Base-by-base conservation (phyloP, 2,113 vertebrate species). In the Alaudala cheleensis region DNA sequence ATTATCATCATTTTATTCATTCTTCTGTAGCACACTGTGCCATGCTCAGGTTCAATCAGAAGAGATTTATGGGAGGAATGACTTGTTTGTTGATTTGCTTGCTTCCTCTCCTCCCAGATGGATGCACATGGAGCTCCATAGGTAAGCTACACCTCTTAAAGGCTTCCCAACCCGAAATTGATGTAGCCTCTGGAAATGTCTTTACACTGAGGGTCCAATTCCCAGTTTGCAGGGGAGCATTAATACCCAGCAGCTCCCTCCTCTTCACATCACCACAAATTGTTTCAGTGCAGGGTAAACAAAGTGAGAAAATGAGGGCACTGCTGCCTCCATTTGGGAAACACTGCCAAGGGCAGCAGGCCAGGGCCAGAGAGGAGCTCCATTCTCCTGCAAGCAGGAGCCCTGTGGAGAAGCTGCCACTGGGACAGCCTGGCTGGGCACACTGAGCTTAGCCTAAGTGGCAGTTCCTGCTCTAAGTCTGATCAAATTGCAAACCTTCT, bases 1-100 rank as follows among this genome's bases (percentile, higher is more conserved):
- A 93, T 94, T 88, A 92, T 92, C 69, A 92, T 88, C 4, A 1
- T 71, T 81, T 95, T 96, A 86, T 95, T 96, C 92, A 86, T 95
- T 92, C 77, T 92, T 64, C 81, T 94, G 88, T 65, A 93, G 93
- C 81, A 80, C 50, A 86, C 47, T 33, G 45, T 50, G 56, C 61
- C 19, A 11, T 76, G 69, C 54, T 92, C 49, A 78, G 87, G 92
- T 95, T 96, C 92, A 93, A 74, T 91, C 88, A 86, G 88, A 50
- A 61, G 61, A 81, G 34, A 84, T 85, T 93, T 90, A 74, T 44
- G 54, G 81, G 33, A 94, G 88, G 88, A 93, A 62, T 73, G 70
- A 71, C 80, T 69, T 85, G 74, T 76, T 92, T 94, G 92, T 90
- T 92, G 78, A 90, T 93, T 89, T 62, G 42, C 31, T 87, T 40